These are phyloP conservation scores for Mesocentrotus franciscanus DNA, from an alignment of 53 echinoderm and acorn worm genomes.

Conservation along the genomic window DNA sequence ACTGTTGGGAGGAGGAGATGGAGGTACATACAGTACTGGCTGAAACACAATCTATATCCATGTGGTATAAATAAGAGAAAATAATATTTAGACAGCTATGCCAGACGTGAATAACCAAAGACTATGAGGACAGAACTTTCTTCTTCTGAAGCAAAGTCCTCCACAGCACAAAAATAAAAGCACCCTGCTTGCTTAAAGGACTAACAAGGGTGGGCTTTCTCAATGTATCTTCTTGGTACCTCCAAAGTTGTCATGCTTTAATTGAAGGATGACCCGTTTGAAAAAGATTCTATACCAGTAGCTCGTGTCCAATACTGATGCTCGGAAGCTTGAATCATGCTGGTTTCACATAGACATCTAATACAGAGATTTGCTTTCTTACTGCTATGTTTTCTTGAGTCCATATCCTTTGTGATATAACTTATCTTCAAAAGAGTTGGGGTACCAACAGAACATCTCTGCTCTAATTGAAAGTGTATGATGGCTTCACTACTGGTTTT, in stretches of 20 bases:
- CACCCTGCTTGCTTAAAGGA: background rate
- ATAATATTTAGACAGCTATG: background rate
- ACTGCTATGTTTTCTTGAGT: background rate
- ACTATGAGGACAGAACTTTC: background rate
- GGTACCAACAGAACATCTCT: background rate
- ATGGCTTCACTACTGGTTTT: background rate
- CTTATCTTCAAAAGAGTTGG: background rate
- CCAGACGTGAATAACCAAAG: background rate
- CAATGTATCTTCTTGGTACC: background rate
- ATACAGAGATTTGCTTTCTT: background rate
- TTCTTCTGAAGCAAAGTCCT: background rate
- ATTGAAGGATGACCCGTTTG: background rate
- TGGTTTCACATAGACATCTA: background rate
- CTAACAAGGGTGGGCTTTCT: background rate
- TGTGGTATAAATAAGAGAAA: background rate
- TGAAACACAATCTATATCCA: background rate
- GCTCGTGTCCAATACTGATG: background rate
- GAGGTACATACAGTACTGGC: background rate
- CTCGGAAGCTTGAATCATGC: background rate
- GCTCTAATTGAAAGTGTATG: conserved; percentile 5
- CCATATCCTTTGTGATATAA: background rate
- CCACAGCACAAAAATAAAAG: background rate
- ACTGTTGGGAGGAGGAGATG: background rate
- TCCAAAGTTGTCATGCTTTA: background rate
- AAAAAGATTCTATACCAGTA: background rate